Conservation (phyloP, 2,113 vertebrate species). For the Syngnathus scovelli region DNA sequence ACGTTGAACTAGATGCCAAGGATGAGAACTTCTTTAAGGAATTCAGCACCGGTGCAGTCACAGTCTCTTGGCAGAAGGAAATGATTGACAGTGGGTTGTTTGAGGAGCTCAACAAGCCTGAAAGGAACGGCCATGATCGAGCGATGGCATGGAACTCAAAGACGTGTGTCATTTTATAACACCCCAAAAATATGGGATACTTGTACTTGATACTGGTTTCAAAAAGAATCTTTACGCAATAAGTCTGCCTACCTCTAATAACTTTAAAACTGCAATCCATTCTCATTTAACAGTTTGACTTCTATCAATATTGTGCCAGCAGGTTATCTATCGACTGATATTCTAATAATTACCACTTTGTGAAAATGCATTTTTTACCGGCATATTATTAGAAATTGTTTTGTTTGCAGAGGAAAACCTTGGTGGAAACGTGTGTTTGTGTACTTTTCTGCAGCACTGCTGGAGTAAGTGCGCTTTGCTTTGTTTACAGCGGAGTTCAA, state of each 20-base stretch:
- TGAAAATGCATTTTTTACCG: not conserved
- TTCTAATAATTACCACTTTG: not conserved
- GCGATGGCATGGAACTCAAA: slow-evolving; percentile 63
- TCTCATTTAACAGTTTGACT: not conserved
- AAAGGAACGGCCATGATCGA: slow-evolving; percentile 12
- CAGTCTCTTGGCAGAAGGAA: slow-evolving; percentile 80
- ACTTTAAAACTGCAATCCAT: not conserved
- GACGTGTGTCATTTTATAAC: slow-evolving; percentile 75
- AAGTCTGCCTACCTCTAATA: slow-evolving; percentile 15
- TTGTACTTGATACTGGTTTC: slow-evolving; percentile 4
- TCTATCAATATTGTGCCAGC: not conserved
- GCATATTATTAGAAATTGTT: not conserved
- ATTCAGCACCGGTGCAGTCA: slow-evolving; percentile 80
- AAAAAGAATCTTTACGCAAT: not conserved
- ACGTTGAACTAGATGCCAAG: slow-evolving; percentile 71
- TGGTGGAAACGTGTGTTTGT: not conserved
- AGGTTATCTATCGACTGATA: not conserved
- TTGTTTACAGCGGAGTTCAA: not conserved
- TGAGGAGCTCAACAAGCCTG: slow-evolving; percentile 73
- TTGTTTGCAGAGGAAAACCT: not conserved
- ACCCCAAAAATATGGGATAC: not conserved
- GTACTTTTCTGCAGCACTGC: not conserved
- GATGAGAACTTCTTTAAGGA: slow-evolving; percentile 79
- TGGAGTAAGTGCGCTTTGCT: not conserved
- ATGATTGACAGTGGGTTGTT: slow-evolving; percentile 82